Conservation (phyloP, 1,140 invertebrate species). For the Drosophila equinoxialis region DNA sequence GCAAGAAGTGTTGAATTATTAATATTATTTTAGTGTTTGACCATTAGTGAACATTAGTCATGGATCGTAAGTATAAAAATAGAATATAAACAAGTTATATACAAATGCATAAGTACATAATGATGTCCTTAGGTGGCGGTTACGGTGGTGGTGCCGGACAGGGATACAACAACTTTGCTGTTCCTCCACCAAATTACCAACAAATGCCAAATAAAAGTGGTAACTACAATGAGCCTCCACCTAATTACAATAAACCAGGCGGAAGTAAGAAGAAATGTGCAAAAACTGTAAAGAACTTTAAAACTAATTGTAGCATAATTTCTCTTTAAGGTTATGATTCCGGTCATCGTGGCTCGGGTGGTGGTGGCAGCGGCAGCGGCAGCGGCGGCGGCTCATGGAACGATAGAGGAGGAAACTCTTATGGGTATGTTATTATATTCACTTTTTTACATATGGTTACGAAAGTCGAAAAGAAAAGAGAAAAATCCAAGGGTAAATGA, state of each 20-base stretch:
- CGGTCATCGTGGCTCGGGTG: conserved; percentile 80
- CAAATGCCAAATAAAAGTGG: conserved; percentile 75
- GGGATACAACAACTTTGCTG: conserved; percentile 79
- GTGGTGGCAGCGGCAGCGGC: conserved; percentile 75
- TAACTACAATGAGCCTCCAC: conserved; percentile 80
- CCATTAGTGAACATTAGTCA: conserved; percentile 28
- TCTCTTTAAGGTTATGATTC: conserved; percentile 81
- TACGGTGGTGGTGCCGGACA: conserved; percentile 75
- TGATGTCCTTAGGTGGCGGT: conserved; percentile 59
- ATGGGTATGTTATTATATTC: conserved; percentile 84
- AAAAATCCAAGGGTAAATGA: conserved; percentile 29
- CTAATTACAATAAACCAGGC: conserved; percentile 68
- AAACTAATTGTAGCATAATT: conserved; percentile 23
- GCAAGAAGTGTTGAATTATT: conserved; percentile 22
- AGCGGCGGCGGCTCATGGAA: conserved; percentile 78
- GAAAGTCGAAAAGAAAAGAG: conserved; percentile 20
- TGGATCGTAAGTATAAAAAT: conserved; percentile 65
- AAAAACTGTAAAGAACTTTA: conserved; percentile 8
- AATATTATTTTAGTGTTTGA: conserved; percentile 17
- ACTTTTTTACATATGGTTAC: conserved; percentile 42
- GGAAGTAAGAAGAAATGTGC: conserved; percentile 58
- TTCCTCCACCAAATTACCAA: conserved; percentile 79
- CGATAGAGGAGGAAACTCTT: conserved; percentile 82
- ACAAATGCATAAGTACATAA: conserved; percentile 28
- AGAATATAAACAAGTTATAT: conserved; percentile 5